Base-by-base conservation (phyloP, 1,140 invertebrate species). In the Drosophila teissieri region DNA sequence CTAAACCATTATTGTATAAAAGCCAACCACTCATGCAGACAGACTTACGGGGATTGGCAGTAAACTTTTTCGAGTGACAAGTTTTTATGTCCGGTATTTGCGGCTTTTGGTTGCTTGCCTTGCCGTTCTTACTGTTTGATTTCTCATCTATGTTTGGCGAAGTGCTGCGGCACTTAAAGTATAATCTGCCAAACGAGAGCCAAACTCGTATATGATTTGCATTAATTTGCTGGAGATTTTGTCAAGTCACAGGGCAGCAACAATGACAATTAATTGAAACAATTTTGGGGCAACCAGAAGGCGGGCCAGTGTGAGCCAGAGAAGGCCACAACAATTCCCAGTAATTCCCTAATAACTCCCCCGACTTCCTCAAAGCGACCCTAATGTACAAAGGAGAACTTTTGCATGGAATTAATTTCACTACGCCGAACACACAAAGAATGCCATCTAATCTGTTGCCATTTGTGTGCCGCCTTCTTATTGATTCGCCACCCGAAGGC, bases 211-310 rank as follows among this genome's bases (percentile, higher is more conserved):
- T 76, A 77, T 77, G 74, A 77, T 77, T 77, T 76, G 78, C 77
- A 73, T 73, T 73, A 62, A 72, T 64, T 82, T 68, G 45, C 48
- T 15, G 34, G 45, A 52, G 54, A 73, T 60, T 73, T 60, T 54
- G 49, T 65, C 65, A 63, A 82, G 68, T 82, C 74, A 69, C 63
- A 54, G 17, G 55, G 54, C 62, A 76, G 46, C 65, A 83, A 86
- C 83, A 88, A 88, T 88, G 79, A 61, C 82, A 88, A 86, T 86
- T 86, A 86, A 86, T 86, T 86, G 81, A 86, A 88, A 73, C 52
- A 60, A 88, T 88, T 86, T 81, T 56, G 55, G 40, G 19, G 39
- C 48, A 40, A 24, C n/a, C 12, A n/a, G 22, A 22, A n/a, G 52
- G 19, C 15, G 52, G 37, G 2, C 11, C 11, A 39, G 24, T n/a